These are phyloP conservation scores for Brenthis daphne DNA, from an alignment of 2,888 invertebrate genomes.

Conservation along the genomic window DNA sequence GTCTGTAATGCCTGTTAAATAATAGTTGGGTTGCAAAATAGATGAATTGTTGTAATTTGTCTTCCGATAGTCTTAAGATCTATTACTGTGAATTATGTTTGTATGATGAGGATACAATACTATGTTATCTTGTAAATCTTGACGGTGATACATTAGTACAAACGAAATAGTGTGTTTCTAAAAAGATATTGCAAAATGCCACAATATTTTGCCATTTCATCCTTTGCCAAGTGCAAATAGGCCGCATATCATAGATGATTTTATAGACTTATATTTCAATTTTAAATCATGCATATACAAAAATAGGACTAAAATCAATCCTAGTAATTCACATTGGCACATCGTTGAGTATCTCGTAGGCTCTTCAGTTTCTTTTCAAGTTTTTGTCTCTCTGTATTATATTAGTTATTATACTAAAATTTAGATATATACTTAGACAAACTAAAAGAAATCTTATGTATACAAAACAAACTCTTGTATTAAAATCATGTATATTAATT, in stretches of 20 bases:
- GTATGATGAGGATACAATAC: neutral
- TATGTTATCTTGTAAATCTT: slow-evolving; percentile 6
- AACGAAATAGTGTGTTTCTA: neutral
- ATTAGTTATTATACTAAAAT: slow-evolving; percentile 7
- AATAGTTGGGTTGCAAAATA: neutral
- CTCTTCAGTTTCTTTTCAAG: neutral
- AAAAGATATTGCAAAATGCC: neutral
- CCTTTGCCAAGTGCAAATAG: slow-evolving; percentile 37
- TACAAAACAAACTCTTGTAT: slow-evolving; percentile 14
- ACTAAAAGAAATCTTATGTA: slow-evolving; percentile 17
- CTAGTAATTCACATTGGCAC: slow-evolving; percentile 8
- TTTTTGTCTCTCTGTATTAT: slow-evolving; percentile 2
- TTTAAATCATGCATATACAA: slow-evolving; percentile 30
- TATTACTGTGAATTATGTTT: neutral
- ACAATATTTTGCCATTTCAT: neutral
- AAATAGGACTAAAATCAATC: slow-evolving; percentile 14
- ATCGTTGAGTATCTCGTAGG: neutral
- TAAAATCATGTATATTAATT: slow-evolving; percentile 16
- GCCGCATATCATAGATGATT: slow-evolving; percentile 50
- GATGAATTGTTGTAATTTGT: slow-evolving; percentile 9
- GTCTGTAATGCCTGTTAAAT: neutral
- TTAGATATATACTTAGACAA: slow-evolving; percentile 5
- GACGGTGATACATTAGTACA: neutral
- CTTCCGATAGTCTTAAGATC: slow-evolving; percentile 1
- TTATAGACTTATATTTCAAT: slow-evolving; percentile 40